These are phyloP conservation scores for Dynastes hyllus DNA, from an alignment of 2,888 invertebrate genomes.

Conservation along the genomic window DNA sequence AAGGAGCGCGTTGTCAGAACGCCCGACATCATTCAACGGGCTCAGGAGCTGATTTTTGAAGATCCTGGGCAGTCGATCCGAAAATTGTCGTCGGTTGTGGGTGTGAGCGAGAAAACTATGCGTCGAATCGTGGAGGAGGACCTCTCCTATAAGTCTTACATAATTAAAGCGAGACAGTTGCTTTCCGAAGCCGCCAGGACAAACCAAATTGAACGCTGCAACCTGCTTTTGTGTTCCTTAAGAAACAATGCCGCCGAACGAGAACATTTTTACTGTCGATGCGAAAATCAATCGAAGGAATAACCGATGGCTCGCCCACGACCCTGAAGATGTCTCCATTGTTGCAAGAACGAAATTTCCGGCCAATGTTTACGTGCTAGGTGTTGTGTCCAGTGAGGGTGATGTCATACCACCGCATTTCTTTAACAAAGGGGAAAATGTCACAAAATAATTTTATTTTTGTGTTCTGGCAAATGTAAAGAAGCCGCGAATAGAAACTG, in stretches of 20 bases:
- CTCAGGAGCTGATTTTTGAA: too few relatives aligned
- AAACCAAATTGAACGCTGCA: neutral
- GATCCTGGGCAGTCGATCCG: too few relatives aligned
- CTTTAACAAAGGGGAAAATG: neutral
- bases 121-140: neutral
- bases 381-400: conserved; percentile 8
- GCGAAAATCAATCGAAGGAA: conserved; percentile 27
- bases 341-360: conserved; percentile 16
- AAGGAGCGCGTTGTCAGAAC: too few relatives aligned
- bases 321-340: neutral
- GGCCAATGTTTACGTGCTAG: conserved; percentile 20
- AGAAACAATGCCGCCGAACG: neutral
- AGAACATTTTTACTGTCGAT: conserved; percentile 18
- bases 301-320: conserved; percentile 12
- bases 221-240: too few relatives aligned
- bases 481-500: too few relatives aligned
- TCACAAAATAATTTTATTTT: too few relatives aligned
- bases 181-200: conserved; percentile 18
- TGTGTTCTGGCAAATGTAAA: too few relatives aligned
- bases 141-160: neutral
- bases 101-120: too few relatives aligned
- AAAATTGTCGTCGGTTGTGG: too few relatives aligned
- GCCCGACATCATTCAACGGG: too few relatives aligned
- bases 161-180: conserved; percentile 7
- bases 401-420: neutral